phyloP scores from a whole-genome alignment of 2,113 vertebrate genomes.

The Amia ocellicauda region DNA sequence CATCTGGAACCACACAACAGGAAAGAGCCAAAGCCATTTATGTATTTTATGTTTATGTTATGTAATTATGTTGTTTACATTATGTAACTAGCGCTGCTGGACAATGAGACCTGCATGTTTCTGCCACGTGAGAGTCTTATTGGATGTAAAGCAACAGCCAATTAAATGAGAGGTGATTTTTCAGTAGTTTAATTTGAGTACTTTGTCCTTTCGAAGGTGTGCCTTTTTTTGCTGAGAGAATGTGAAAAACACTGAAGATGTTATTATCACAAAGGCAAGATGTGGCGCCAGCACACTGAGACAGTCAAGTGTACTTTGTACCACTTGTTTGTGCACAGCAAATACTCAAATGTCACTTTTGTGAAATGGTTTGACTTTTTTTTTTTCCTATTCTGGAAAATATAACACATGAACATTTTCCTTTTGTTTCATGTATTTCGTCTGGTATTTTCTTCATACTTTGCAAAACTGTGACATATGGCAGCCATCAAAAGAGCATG shows the following conservation, averaged over 20 bases:
- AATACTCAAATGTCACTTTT: constrained; percentile 37
- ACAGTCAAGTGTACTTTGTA: constrained; percentile 37
- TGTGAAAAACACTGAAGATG: constrained; percentile 37
- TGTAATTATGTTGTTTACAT: neutral
- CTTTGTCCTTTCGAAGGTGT: constrained; percentile 55
- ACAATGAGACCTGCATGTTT: neutral
- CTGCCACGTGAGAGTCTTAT: constrained; percentile 42
- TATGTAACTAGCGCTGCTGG: neutral
- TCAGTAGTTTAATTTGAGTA: constrained; percentile 31
- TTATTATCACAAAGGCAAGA: constrained; percentile 27
- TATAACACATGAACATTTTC: too few species aligned
- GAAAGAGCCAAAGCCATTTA: neutral
- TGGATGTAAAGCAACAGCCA: constrained; percentile 35
- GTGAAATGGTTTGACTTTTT: too few species aligned
- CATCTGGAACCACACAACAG: neutral
- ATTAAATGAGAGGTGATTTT: constrained; percentile 23
- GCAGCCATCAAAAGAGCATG: too few species aligned
- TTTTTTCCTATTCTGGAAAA: too few species aligned
- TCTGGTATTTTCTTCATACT: too few species aligned
- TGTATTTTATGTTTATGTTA: neutral
- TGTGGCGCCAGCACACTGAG: constrained; percentile 24
- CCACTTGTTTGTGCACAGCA: constrained; percentile 51
- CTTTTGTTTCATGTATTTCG: too few species aligned
- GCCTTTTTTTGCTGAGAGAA: constrained; percentile 60
- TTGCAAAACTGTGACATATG: too few species aligned